Evolutionary conservation across 2,797 vertebrate genomes (phyloP).

Genomic region (Anabacerthia variegaticeps): DNA sequence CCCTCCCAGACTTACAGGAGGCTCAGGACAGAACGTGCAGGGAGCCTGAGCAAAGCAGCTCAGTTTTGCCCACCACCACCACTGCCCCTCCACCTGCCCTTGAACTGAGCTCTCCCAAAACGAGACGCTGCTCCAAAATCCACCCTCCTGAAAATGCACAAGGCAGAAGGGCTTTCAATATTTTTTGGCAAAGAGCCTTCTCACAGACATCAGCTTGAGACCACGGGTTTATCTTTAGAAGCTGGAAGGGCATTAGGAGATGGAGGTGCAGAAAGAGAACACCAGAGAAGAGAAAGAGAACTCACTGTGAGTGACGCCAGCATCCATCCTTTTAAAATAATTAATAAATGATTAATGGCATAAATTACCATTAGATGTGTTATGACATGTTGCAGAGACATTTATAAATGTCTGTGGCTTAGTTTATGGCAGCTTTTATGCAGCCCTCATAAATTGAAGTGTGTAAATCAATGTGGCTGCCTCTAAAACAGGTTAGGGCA

Average conservation of each 20-base stretch:
- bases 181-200: background rate
- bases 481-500: constrained; percentile 12
- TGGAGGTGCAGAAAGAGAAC: background rate
- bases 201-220: background rate
- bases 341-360: constrained; percentile 34
- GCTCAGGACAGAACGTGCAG: background rate
- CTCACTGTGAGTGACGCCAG: background rate
- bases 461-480: constrained; percentile 67
- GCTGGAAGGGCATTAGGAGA: background rate
- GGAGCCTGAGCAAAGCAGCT: background rate
- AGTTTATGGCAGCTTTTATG: constrained; percentile 59
- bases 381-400: constrained; percentile 67
- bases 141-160: background rate
- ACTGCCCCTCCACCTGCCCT: background rate
- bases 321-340: constrained; percentile 9
- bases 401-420: constrained; percentile 60
- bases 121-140: accelerated
- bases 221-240: background rate
- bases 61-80: background rate
- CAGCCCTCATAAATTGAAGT: constrained; percentile 52
- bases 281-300: background rate
- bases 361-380: constrained; percentile 58
- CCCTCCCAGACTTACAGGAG: accelerated
- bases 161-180: background rate
- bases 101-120: background rate